Base-by-base conservation (phyloP, 2,113 vertebrate species). In the Desmodus rotundus region DNA sequence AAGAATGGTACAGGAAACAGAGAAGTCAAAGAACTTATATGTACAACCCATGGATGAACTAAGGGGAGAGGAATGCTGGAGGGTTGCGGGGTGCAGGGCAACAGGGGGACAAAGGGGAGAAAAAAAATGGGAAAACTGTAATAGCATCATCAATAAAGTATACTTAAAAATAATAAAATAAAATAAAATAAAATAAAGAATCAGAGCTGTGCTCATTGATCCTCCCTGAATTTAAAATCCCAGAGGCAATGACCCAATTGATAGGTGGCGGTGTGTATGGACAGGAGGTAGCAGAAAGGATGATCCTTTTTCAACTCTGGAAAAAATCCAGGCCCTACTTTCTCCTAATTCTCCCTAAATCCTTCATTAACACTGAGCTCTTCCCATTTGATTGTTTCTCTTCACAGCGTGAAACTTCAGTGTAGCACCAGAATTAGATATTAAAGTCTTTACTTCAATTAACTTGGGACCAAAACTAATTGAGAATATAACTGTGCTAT, bases 401-500 rank as follows among this genome's bases (percentile, higher is more conserved):
- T 33, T 90, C 90, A 72, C 89, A 87, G 80, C 54, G 4, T 36
- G 87, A 91, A 74, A 24, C 85, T 91, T 89, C 20, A 67, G 72
- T 65, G 38, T 36, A 87, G 56, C 7, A 13, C 16, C 83, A 78
- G 82, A 97, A 94, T 95, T 78, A 92, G 92, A 92, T 74, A 95
- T 77, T 92, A 88, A 97, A 91, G 45, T 80, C 91, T 91, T 96
- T 86, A 88, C 61, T 95, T 95, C 91, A 80, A 84, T 96, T 95
- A 97, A 74, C 94, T 92, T 82, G 88, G 94, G 94, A 82, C 86
- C 63, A 87, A 96, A 93, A 95, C 91, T 95, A 96, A 97, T 84
- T 86, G 94, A 97, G 95, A 97, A 84, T 41, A 47, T 89, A 96
- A 94, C 89, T 67, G n/a, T 90, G 78, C 77, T 88, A 63, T 87